Evolutionary conservation across 2,888 invertebrate species (phyloP), one percentile per base, ranked within the genome.

Genomic region (Mesorhabditis belari): DNA sequence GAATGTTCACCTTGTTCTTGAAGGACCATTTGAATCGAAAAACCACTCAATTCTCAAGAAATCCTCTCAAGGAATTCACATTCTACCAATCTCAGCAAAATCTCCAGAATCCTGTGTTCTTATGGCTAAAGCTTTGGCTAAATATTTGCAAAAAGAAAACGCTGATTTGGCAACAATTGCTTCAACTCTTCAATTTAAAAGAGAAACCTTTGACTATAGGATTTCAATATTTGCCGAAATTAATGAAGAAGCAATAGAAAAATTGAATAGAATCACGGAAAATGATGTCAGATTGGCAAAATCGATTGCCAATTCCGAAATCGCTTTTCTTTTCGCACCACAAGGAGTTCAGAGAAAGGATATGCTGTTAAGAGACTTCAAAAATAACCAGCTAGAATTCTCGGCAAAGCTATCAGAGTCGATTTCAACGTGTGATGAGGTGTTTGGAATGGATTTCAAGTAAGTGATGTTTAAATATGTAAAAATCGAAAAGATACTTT

Each of bases 301-400:
- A 19, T 21, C 44, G 17, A 24, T 57, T 9, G 5, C 57, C 6
- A 60, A 63, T 28, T 50, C 55, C 24, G 60, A 62, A 5, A 51
- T 77, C 5, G 74, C 73, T 5, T 66, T 76, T 56, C 77, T 68
- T 57, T 78, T 77, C 58, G 66, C 70, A 17, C 78, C 76, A 0
- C 78, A 78, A 63, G 78, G 78, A 5, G 63, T 75, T 5, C 72
- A 78, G 27, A 76, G 68, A 44, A 50, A 68, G 2, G 62, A 68
- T 29, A 74, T 79, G 55, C 57, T 73, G 12, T 57, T n/a, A 3
- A 56, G 59, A 19, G 70, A 75, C 6, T 58, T 57, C 4, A 9
- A 51, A 0, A 49, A 57, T 23, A 44, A 63, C 5, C 56, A 55
- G 6, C 52, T 29, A 4, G 51, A 17, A 23, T 69, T 65, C 58